Conservation (phyloP, 2,113 vertebrate species). For the Xyliphius kryptos region DNA sequence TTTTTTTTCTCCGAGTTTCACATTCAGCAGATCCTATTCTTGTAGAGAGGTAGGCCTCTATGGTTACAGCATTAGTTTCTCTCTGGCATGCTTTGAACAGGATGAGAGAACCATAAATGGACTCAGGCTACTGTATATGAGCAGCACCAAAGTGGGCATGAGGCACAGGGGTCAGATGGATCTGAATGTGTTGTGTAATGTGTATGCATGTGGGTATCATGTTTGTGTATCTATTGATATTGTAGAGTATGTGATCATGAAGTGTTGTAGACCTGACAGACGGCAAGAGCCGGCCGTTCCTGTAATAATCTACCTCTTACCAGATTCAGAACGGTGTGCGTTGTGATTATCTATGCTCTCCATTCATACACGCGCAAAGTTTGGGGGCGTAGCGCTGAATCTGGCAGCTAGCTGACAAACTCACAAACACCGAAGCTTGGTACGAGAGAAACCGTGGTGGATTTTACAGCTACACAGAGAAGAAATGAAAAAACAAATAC, state of each 20-base stretch:
- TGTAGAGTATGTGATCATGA: constrained; percentile 35
- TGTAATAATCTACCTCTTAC: constrained; percentile 13
- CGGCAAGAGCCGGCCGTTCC: constrained; percentile 28
- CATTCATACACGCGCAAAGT: no score
- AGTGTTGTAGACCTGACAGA: constrained; percentile 31
- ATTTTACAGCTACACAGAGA: constrained; percentile 43
- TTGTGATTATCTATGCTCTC: constrained; percentile 43
- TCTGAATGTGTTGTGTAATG: constrained; percentile 36
- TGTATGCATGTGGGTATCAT: constrained; percentile 29
- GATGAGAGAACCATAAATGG: constrained; percentile 14
- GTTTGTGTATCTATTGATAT: constrained; percentile 37
- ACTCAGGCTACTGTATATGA: no score
- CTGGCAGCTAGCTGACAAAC: constrained; percentile 65
- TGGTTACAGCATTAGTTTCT: constrained; percentile 15
- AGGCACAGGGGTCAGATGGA: no score
- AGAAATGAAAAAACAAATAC: constrained; percentile 48
- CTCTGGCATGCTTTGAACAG: constrained; percentile 26
- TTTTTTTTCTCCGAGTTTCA: not conserved
- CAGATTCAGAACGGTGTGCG: constrained; percentile 46
- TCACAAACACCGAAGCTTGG: constrained; percentile 67
- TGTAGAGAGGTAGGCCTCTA: constrained; percentile 3
- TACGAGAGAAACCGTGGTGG: constrained; percentile 52
- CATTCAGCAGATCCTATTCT: not conserved
- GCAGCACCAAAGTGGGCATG: no score
- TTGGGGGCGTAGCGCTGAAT: no score